Percentiles rank a stretch among this genome's conserved stretches.
Evolutionary conservation across 2,113 vertebrate genomes (phyloP).

Genomic region (Emydura subglobosa): DNA sequence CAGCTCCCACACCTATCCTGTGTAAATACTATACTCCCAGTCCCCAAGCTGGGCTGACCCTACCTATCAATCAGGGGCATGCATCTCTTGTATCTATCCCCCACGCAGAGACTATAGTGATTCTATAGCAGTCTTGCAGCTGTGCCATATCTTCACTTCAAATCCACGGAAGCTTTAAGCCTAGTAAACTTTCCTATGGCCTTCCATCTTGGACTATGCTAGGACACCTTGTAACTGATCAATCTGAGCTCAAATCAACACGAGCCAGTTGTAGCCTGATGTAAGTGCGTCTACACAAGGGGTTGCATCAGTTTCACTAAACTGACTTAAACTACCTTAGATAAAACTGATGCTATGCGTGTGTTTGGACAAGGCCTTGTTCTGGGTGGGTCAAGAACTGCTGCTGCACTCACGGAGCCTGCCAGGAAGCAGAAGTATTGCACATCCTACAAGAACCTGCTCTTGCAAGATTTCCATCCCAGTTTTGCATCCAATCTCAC

Average conservation of each 20-base stretch:
- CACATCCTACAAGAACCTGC: too few relatives aligned
- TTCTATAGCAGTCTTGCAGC: not conserved
- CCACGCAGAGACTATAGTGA: not conserved
- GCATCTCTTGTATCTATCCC: not conserved
- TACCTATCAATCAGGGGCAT: not conserved
- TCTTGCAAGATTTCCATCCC: not conserved
- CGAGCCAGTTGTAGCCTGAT: not conserved
- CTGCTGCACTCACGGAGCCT: not conserved
- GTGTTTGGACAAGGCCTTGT: not conserved
- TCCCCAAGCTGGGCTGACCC: not conserved
- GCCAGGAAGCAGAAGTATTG: not conserved
- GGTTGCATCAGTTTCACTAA: not conserved
- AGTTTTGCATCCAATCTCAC: not conserved
- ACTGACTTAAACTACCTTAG: rapidly evolving
- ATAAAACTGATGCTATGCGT: not conserved
- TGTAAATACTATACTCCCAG: not conserved
- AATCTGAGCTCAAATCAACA: not conserved
- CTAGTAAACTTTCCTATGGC: not conserved
- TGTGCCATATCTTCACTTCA: not conserved
- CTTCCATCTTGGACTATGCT: not conserved
- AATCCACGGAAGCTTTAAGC: not conserved
- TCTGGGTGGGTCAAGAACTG: not conserved
- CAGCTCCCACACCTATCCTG: not conserved
- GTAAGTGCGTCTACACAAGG: rapidly evolving
- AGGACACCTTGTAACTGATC: too few relatives aligned